Percentiles rank a stretch among this genome's conserved stretches.
phyloP scores from a whole-genome alignment of 2,113 vertebrate genomes.

The Corythornis vintsioides region DNA sequence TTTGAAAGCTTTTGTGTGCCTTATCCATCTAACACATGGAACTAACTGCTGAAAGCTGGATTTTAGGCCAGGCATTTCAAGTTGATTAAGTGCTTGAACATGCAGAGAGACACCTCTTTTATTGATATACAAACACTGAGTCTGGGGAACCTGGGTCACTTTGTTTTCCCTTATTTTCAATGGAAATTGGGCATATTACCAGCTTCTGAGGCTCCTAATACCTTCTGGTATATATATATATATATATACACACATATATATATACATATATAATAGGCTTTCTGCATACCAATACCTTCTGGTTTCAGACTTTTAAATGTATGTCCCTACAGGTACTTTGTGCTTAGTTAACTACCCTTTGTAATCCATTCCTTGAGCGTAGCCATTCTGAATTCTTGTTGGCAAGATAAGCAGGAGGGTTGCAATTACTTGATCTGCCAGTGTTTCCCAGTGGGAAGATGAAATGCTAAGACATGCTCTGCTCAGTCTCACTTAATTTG shows the following conservation, averaged over 20 bases:
- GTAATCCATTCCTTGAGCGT: not conserved
- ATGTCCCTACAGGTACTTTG: not conserved
- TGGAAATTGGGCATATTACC: not conserved
- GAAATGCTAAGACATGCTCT: not conserved
- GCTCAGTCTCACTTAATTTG: no score
- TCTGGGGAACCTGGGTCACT: not conserved
- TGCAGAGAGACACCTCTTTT: not conserved
- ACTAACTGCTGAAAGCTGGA: not conserved
- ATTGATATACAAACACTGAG: no score
- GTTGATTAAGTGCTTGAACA: not conserved
- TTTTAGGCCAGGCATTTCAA: not conserved
- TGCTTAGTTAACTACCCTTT: not conserved
- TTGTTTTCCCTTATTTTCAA: not conserved
- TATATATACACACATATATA: no score
- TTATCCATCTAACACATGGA: not conserved
- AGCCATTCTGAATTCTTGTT: not conserved
- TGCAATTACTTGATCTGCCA: not conserved
- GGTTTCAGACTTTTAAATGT: not conserved
- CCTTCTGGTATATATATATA: no score
- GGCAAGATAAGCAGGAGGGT: not conserved
- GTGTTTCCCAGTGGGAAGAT: not conserved
- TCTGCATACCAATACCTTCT: not conserved
- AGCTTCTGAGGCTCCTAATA: not conserved
- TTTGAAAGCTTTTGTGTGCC: not conserved
- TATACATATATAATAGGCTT: not conserved